Percentiles rank a stretch among this genome's conserved stretches.
Conservation (phyloP, 53 echinoderm and acorn worm species). For the Crossaster papposus region DNA sequence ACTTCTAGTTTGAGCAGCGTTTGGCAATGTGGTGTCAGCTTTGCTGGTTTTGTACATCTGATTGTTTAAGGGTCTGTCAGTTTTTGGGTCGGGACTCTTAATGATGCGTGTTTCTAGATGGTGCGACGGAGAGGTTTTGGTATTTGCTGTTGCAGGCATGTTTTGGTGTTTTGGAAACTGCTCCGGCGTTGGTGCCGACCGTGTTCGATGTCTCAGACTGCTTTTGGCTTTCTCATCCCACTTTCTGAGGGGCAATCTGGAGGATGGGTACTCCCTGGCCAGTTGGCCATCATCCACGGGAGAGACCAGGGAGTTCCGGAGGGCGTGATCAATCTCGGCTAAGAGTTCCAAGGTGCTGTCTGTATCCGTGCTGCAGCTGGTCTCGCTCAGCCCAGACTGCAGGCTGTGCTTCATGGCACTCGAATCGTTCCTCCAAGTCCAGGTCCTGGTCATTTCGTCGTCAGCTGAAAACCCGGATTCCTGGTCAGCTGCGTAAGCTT, state of each 20-base stretch:
- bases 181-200: slow-evolving; percentile 35
- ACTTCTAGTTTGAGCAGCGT: slow-evolving; percentile 8
- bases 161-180: slow-evolving; percentile 12
- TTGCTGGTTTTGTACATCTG: neutral
- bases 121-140: neutral
- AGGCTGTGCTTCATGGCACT: slow-evolving; percentile 38
- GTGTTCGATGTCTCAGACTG: slow-evolving; percentile 16
- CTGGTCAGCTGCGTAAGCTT: slow-evolving; percentile 21
- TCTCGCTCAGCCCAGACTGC: slow-evolving; percentile 20
- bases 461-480: slow-evolving; percentile 44
- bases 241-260: neutral
- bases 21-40: neutral
- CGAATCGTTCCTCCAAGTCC: slow-evolving; percentile 31
- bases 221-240: neutral
- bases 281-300: slow-evolving; percentile 33
- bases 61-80: neutral
- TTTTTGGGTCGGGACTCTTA: slow-evolving; percentile 32
- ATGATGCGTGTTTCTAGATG: slow-evolving; percentile 43
- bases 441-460: slow-evolving; percentile 42
- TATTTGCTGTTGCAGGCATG: neutral
- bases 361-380: slow-evolving; percentile 64
- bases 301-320: slow-evolving; percentile 77
- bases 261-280: neutral
- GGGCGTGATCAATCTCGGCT: slow-evolving; percentile 83
- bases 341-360: slow-evolving; percentile 77